These are phyloP conservation scores for Dioctria rufipes DNA, from an alignment of 2,888 invertebrate species.

Conservation along the genomic window DNA sequence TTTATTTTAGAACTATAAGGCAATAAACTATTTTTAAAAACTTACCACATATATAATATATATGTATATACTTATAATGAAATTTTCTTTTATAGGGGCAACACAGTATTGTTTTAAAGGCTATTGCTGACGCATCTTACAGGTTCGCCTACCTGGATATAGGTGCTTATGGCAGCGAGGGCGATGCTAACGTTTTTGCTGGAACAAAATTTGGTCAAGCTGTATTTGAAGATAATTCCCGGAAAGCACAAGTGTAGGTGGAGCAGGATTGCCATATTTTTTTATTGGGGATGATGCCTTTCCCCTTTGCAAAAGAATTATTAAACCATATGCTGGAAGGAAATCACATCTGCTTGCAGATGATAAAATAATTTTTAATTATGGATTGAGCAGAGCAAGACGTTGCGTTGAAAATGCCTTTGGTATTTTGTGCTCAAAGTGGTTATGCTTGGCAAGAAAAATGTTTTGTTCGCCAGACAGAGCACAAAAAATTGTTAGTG, in stretches of 20 bases:
- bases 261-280: neutral
- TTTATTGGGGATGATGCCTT: neutral
- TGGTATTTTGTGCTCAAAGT: too few species aligned
- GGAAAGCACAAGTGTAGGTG: neutral
- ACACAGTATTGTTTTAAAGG: neutral
- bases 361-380: too few species aligned
- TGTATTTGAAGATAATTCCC: neutral
- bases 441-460: too few species aligned
- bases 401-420: too few species aligned
- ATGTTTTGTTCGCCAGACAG: too few species aligned
- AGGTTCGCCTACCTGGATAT: neutral
- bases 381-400: too few species aligned
- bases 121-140: neutral
- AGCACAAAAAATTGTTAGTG: too few species aligned
- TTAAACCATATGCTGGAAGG: too few species aligned
- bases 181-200: neutral
- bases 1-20: neutral
- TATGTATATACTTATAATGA: too few species aligned
- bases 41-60: neutral
- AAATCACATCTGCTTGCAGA: too few species aligned
- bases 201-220: neutral
- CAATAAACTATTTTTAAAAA: too few species aligned
- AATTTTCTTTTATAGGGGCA: neutral
- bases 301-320: too few species aligned
- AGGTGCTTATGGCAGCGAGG: constrained; percentile 1